Base-by-base conservation (phyloP, 2,113 vertebrate genomes). In the Alethe castanea region DNA sequence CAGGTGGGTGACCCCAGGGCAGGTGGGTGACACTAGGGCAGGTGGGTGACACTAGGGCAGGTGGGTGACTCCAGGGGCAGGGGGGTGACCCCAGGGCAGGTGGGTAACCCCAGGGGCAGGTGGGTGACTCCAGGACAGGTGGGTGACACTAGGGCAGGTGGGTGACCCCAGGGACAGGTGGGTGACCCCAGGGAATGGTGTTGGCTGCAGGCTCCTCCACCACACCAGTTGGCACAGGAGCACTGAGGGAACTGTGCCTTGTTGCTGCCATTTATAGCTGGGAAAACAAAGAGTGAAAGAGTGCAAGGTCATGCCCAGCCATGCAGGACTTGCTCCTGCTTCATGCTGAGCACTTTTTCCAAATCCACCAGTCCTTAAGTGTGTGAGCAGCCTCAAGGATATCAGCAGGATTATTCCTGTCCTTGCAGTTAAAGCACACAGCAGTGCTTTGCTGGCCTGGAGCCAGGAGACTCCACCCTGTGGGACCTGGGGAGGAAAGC, bases 181-280 rank as follows among this genome's bases (percentile, higher is more conserved):
- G 5, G 22, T 23, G 73, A 12, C 12, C 2, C 26, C 28, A 20
- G 28, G 6, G 17, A 3, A 14, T 42, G 31, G 15, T 45, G 60
- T 18, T 3, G 5, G 8, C 57, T 54, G 33, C 25, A 40, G 65
- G 38, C 47, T 84, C 42, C 93, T 56, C 52, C 79, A 38, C 38
- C 5, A 3, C 19, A 20, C 25, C 0, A 0, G 7, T 0, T 86
- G 83, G 1, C 1, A 36, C 10, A 1, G 2, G 1, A 23, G 19
- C 40, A 56, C 2, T 0, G 2, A 45, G 60, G 60, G 53, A 81
- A 56, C 28, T 1, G 0, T 47, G 9, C 72, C 19, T 70, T 18
- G 18, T 9, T 42, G 54, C 62, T 93, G 40, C 40, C 42, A n/a
- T 28, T 62, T 28, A 4, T 0, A 60, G 69, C 5, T 79, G 81